Evolutionary conservation across 2,888 invertebrate species (phyloP).

Genomic region (Apodemia mormo): DNA sequence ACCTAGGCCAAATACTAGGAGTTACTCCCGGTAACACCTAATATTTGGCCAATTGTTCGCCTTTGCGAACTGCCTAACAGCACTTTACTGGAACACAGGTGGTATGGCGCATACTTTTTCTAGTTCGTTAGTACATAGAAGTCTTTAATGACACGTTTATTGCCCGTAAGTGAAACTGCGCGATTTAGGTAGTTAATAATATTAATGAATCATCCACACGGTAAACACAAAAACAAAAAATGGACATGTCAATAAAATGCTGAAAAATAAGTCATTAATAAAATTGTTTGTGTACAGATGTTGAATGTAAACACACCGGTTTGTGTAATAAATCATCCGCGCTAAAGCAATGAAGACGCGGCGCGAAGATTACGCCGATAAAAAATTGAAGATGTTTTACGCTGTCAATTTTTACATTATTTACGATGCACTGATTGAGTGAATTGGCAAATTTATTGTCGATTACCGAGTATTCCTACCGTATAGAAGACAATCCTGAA

Average conservation of each 20-base stretch:
- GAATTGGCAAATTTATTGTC: slow-evolving; percentile 42
- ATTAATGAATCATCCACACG: too few species aligned
- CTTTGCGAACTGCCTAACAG: too few species aligned
- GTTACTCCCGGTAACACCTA: too few species aligned
- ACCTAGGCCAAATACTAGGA: too few species aligned
- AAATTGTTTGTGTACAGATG: slow-evolving; percentile 25
- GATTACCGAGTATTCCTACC: slow-evolving; percentile 32
- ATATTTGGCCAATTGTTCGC: too few species aligned
- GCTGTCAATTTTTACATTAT: slow-evolving; percentile 42
- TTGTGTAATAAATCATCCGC: slow-evolving; percentile 35
- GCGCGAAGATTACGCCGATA: slow-evolving; percentile 34
- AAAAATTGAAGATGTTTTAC: slow-evolving; percentile 35
- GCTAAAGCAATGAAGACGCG: slow-evolving; percentile 36
- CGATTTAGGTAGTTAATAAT: too few species aligned
- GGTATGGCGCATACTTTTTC: too few species aligned
- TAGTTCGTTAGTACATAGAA: too few species aligned
- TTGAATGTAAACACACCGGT: slow-evolving; percentile 29
- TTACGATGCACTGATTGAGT: slow-evolving; percentile 44
- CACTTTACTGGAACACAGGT: too few species aligned
- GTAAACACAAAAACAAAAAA: background rate
- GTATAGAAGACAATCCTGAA: slow-evolving; percentile 21
- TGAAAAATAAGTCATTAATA: slow-evolving; percentile 26
- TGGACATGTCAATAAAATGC: background rate
- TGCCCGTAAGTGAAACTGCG: too few species aligned
- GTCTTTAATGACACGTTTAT: too few species aligned